Percentiles rank a stretch among this genome's conserved stretches.
phyloP scores from a whole-genome alignment of 1,140 invertebrate species.

The Drosophila grimshawi region DNA sequence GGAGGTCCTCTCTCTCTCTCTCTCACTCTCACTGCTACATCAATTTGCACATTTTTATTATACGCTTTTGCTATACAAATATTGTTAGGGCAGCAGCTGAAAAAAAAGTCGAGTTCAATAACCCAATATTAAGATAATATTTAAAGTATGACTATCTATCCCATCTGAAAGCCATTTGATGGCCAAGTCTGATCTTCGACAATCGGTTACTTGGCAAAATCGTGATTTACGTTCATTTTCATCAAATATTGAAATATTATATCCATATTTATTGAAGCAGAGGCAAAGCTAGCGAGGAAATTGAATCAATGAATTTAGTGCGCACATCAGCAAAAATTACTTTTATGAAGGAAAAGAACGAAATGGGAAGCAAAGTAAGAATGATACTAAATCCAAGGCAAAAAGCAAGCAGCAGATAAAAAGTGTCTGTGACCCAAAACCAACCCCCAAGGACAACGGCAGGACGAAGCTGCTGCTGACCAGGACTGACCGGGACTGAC shows the following conservation, averaged over 20 bases:
- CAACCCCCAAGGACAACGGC: constrained; percentile 24
- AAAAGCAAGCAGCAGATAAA: background rate
- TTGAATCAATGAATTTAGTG: constrained; percentile 82
- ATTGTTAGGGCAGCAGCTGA: background rate
- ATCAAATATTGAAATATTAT: constrained; percentile 82
- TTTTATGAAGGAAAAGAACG: constrained; percentile 49
- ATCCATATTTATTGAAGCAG: constrained; percentile 70
- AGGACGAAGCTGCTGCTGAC: constrained; percentile 5
- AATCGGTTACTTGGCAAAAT: constrained; percentile 34
- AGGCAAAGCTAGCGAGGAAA: constrained; percentile 63
- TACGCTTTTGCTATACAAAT: background rate
- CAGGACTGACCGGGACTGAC: too few species aligned
- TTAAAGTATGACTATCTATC: too few species aligned
- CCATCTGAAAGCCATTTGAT: constrained; percentile 16
- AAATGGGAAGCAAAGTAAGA: constrained; percentile 55
- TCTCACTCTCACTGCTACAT: too few species aligned
- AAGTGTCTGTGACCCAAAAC: constrained; percentile 27
- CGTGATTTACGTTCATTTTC: constrained; percentile 69
- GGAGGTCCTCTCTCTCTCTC: too few species aligned
- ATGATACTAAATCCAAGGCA: constrained; percentile 45
- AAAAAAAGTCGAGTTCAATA: background rate
- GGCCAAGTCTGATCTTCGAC: constrained; percentile 9
- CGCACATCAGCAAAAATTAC: constrained; percentile 78
- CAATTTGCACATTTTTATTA: background rate
- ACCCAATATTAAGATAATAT: background rate